These are phyloP conservation scores for Halocynthia aurantium DNA, from an alignment of 23 tunicate species.

Conservation along the genomic window DNA sequence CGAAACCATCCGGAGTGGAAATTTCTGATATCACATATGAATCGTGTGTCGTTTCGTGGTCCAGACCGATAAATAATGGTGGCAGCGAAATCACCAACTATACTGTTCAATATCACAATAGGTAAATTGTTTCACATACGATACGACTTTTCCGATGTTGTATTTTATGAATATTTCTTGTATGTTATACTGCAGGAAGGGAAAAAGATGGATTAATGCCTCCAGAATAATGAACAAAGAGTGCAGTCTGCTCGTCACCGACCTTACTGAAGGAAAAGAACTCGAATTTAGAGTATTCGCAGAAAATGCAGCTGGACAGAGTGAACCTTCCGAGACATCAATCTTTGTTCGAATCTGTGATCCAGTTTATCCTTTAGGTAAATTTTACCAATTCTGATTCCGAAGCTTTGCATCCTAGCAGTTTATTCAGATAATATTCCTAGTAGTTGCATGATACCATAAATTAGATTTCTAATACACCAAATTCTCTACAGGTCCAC, in stretches of 20 bases:
- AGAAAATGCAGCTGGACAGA: conserved; percentile 83
- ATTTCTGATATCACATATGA: conserved; percentile 39
- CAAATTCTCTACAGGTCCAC: conserved; percentile 39
- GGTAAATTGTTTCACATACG: conserved; percentile 20
- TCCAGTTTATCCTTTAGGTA: conserved; percentile 81
- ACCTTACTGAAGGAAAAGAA: conserved; percentile 42
- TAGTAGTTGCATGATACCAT: not conserved
- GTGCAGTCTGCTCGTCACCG: conserved; percentile 43
- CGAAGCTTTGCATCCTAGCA: not conserved
- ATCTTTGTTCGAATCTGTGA: conserved; percentile 42
- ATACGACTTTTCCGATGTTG: not conserved
- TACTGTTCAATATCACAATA: conserved; percentile 72
- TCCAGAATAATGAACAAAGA: conserved; percentile 47
- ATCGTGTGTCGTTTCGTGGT: conserved; percentile 79
- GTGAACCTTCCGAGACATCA: conserved; percentile 76
- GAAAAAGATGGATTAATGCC: conserved; percentile 74
- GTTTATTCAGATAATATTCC: not conserved
- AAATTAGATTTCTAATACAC: not conserved
- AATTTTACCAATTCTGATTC: not conserved
- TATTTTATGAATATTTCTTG: not conserved
- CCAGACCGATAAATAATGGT: conserved; percentile 53
- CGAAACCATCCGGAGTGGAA: conserved; percentile 48
- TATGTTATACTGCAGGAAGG: conserved; percentile 17
- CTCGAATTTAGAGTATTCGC: conserved; percentile 78
- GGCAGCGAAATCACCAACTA: conserved; percentile 82